Evolutionary conservation across 2,113 vertebrate species (phyloP), one percentile per base, ranked within the genome.

Genomic region (Vireo altiloquus): DNA sequence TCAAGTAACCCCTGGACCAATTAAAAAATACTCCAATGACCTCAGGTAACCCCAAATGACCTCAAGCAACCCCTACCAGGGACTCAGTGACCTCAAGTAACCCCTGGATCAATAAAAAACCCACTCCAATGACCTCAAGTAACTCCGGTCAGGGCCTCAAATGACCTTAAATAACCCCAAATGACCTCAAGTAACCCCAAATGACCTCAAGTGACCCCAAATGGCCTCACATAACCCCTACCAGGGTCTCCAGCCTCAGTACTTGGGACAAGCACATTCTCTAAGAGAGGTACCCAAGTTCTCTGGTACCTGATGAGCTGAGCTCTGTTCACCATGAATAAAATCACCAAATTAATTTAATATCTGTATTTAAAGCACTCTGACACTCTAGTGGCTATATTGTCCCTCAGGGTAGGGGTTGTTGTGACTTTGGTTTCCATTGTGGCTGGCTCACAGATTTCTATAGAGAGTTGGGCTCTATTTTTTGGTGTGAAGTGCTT

Each of bases 381-480:
- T 10, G 15, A 42, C 33, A 21, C 33, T 46, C 40, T 11, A 21
- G 8, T 54, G 35, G 18, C 40, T 11, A 0, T 2, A 8, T 2
- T 2, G 25, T 30, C 40, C 25, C 35, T 59, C 60, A 28, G 33
- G 16, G 28, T 2, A 46, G 54, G 46, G 21, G 9, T 31, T 50
- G 30, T 24, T 21, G 10, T 1, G 35, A 8, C 30, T 74, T 79
- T 24, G 25, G 37, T 82, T 89, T 79, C 40, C 24, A 30, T 22
- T 20, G 31, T 89, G 76, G 59, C 28, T 47, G 2, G 15, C 31
- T 50, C 39, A 53, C 9, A 18, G n/a, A 17, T 3, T 69, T 54
- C 54, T 60, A 0, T 0, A 40, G 37, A 50, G 78, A 40, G 18
- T 1, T 56, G 40, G 4, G 42, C 30, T 4, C 53, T 25, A 3